Evolutionary conservation across 2,888 invertebrate species (phyloP).

Genomic region (Beris chalybata): DNA sequence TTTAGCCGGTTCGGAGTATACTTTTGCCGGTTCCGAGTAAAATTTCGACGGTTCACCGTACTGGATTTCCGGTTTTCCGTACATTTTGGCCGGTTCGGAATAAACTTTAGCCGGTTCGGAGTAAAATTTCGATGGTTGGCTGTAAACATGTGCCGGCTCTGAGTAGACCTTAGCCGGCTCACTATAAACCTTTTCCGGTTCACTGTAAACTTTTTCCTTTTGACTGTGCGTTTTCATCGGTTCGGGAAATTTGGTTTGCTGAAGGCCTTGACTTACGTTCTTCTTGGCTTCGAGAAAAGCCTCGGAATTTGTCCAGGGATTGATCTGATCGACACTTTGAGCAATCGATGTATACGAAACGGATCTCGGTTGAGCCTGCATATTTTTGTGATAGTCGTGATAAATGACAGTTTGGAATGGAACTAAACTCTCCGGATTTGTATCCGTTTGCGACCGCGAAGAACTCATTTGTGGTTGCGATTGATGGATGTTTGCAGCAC

Average conservation of each 20-base stretch:
- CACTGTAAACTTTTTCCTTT: conserved; percentile 60
- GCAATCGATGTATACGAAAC: conserved; percentile 61
- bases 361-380: conserved; percentile 56
- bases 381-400: conserved; percentile 53
- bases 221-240: conserved; percentile 61
- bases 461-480: conserved; percentile 42
- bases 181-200: conserved; percentile 59
- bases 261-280: conserved; percentile 51
- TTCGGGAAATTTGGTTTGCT: conserved; percentile 56
- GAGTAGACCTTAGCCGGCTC: conserved; percentile 62
- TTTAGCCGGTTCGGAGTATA: conserved; percentile 64
- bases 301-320: conserved; percentile 47
- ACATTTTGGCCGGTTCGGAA: conserved; percentile 62
- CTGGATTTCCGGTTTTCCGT: conserved; percentile 59
- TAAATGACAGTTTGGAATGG: conserved; percentile 61
- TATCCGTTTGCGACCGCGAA: conserved; percentile 56
- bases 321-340: conserved; percentile 51
- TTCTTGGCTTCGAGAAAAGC: conserved; percentile 49
- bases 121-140: conserved; percentile 59
- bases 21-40: conserved; percentile 64
- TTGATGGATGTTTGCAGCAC: conserved; percentile 44
- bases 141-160: conserved; percentile 58
- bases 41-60: conserved; percentile 59
- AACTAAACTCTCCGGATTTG: conserved; percentile 50
- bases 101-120: conserved; percentile 65